Percentiles rank a stretch among this genome's conserved stretches.
Evolutionary conservation across 2,888 invertebrate genomes (phyloP).

Genomic region (Drosophila siamana): DNA sequence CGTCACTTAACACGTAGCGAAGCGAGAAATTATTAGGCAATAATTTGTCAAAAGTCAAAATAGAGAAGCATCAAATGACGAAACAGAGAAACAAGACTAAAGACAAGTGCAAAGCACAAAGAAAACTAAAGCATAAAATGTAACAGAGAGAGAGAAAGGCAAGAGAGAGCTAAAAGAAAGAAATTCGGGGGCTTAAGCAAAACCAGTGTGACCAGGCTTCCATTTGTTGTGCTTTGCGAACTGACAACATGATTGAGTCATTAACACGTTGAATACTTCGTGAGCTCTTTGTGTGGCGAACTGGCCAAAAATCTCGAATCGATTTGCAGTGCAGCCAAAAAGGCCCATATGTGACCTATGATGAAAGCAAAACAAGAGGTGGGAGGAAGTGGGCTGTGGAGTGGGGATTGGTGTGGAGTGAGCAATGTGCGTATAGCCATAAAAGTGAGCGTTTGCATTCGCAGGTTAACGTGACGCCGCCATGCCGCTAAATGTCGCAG

Average conservation of each 20-base stretch:
- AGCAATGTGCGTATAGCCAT: conserved; percentile 26
- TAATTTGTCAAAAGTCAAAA: background rate
- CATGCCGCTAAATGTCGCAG: conserved; percentile 45
- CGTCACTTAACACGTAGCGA: background rate
- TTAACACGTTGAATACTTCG: conserved; percentile 3
- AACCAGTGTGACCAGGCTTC: no score
- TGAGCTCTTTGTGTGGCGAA: background rate
- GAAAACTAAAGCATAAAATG: no score
- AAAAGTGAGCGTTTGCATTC: conserved; percentile 44
- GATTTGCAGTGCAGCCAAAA: conserved; percentile 16
- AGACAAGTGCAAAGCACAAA: no score
- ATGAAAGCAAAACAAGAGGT: background rate
- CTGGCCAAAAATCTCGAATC: conserved; percentile 11
- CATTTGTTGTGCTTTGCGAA: no score
- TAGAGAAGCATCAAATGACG: background rate
- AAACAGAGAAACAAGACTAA: no score
- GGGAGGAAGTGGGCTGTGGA: no score
- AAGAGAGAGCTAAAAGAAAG: no score
- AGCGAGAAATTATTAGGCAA: background rate
- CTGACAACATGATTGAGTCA: conserved; percentile 11
- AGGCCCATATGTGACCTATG: conserved; percentile 9
- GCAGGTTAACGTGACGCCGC: conserved; percentile 39
- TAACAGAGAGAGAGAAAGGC: background rate
- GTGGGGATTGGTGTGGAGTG: no score
- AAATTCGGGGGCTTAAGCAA: no score